A percentile compares a stretch with the other conserved stretches of the same genome.
These are phyloP conservation scores for Ridgeia piscesae DNA, from an alignment of 1,140 invertebrate genomes.

Conservation along the genomic window DNA sequence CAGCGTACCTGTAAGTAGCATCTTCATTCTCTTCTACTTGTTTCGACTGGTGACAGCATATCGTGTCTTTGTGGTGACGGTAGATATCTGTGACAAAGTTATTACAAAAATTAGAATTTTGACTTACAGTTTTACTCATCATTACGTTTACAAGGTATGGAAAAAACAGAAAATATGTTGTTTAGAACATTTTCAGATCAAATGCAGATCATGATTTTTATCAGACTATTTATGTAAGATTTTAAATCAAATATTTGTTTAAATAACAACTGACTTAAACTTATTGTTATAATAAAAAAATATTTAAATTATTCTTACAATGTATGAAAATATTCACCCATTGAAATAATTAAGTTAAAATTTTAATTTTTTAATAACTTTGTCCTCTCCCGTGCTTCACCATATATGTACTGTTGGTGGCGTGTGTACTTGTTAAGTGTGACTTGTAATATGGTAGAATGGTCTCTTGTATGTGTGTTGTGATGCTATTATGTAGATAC, in stretches of 20 bases:
- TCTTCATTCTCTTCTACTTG: background rate
- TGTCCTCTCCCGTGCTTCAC: background rate
- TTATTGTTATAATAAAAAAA: no score
- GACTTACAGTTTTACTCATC: background rate
- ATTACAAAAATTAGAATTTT: background rate
- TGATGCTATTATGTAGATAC: no score
- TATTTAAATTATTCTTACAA: no score
- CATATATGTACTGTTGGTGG: background rate
- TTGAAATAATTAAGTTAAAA: background rate
- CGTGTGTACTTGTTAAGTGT: background rate
- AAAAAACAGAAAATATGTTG: background rate
- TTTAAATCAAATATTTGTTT: no score
- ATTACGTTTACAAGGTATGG: background rate
- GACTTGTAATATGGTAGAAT: background rate
- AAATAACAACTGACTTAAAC: no score
- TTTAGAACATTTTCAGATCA: background rate
- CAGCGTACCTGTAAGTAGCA: constrained; percentile 35
- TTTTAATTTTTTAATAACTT: background rate
- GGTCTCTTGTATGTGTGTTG: background rate
- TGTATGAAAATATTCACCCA: background rate
- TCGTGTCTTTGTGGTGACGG: background rate
- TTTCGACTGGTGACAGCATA: background rate
- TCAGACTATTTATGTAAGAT: background rate
- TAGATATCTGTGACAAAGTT: background rate
- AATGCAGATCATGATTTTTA: background rate